Evolutionary conservation across 2,888 invertebrate species (phyloP).

Genomic region (Myopa tessellatipennis): DNA sequence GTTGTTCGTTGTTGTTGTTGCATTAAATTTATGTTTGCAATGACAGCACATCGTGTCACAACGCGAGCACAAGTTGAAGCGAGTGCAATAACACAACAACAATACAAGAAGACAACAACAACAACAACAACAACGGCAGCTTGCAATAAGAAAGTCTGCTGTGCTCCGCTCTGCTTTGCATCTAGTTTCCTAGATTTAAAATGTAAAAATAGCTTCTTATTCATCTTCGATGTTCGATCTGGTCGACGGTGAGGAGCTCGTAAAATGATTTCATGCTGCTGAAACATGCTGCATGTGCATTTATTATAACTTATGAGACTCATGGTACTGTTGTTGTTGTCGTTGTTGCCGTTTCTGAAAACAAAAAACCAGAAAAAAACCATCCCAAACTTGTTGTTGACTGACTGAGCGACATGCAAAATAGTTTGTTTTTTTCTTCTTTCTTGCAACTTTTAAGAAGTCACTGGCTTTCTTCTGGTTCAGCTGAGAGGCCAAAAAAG

Average conservation of each 20-base stretch:
- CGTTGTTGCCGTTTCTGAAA: background rate
- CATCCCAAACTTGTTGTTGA: background rate
- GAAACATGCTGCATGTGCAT: constrained; percentile 43
- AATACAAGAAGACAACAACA: constrained; percentile 46
- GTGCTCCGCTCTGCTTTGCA: background rate
- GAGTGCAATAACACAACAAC: constrained; percentile 30
- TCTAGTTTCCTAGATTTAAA: constrained; percentile 55
- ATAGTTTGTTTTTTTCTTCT: background rate
- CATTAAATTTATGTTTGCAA: constrained; percentile 38
- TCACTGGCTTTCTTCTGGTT: background rate
- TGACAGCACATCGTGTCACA: constrained; percentile 44
- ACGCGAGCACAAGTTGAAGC: background rate
- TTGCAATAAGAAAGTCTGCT: background rate
- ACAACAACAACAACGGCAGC: constrained; percentile 54
- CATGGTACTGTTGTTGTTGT: constrained; percentile 16
- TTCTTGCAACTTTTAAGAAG: background rate
- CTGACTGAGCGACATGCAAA: constrained; percentile 11
- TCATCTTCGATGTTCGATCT: constrained; percentile 60
- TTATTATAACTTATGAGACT: constrained; percentile 39
- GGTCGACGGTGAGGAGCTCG: constrained; percentile 38
- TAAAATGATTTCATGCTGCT: constrained; percentile 17
- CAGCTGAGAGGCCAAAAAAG: too few relatives aligned
- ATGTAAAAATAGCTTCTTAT: constrained; percentile 66
- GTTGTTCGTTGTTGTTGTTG: constrained; percentile 32
- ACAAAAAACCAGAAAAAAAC: background rate